phyloP scores from a whole-genome alignment of 2,113 vertebrate species.

The Deroptyus accipitrinus region DNA sequence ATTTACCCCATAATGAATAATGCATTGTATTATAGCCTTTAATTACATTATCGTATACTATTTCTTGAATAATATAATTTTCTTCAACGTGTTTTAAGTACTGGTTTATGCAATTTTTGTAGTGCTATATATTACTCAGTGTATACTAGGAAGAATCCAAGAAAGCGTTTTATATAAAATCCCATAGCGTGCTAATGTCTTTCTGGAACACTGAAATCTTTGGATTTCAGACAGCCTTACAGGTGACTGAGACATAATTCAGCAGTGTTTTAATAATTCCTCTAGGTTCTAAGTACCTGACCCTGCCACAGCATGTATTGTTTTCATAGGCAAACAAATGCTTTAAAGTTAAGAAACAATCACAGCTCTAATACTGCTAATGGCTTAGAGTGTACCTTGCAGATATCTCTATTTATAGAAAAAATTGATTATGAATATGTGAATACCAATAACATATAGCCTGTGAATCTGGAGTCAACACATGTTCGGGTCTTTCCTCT shows the following conservation, averaged over 20 bases:
- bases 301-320: neutral
- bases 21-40: neutral
- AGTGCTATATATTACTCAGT: neutral
- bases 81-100: neutral
- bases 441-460: neutral
- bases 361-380: neutral
- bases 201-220: neutral
- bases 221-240: neutral
- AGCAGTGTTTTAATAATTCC: neutral
- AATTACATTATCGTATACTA: neutral
- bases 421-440: neutral
- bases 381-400: neutral
- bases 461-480: neutral
- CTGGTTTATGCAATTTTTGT: neutral
- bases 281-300: neutral
- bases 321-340: neutral
- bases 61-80: neutral
- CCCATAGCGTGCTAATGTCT: neutral
- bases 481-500: neutral
- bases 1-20: neutral
- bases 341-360: neutral
- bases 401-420: neutral
- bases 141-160: neutral
- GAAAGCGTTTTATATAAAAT: neutral
- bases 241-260: neutral